phyloP scores from a whole-genome alignment of 2,888 invertebrate species.

The Gryllus longicercus region DNA sequence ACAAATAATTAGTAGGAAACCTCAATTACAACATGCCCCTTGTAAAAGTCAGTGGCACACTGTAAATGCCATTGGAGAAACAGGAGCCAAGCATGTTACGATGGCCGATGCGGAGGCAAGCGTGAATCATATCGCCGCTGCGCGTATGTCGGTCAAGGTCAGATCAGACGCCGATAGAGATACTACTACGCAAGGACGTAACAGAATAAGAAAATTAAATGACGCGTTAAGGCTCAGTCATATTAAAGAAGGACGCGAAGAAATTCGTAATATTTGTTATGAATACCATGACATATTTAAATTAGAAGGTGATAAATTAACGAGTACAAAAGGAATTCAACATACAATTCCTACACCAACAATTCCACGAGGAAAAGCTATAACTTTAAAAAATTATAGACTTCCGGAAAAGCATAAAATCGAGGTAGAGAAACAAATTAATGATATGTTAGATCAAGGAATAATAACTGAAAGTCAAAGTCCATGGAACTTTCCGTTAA shows the following conservation, averaged over 20 bases:
- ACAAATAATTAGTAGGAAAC: too few species aligned
- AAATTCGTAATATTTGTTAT: not conserved
- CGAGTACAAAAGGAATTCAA: not conserved
- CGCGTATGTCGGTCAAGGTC: too few species aligned
- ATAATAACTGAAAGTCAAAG: slow-evolving; percentile 5
- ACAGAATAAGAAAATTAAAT: not conserved
- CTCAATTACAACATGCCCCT: too few species aligned
- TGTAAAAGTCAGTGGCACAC: too few species aligned
- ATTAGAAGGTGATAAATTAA: slow-evolving; percentile 22
- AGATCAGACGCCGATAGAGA: too few species aligned
- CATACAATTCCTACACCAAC: slow-evolving; percentile 22
- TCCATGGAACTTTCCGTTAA: slow-evolving; percentile 37
- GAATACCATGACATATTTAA: not conserved
- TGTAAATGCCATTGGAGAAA: too few species aligned
- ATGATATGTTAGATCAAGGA: not conserved
- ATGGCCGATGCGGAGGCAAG: too few species aligned
- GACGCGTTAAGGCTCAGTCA: not conserved
- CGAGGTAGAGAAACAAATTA: not conserved
- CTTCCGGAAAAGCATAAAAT: not conserved
- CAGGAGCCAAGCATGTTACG: too few species aligned
- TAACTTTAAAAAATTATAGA: slow-evolving; percentile 21
- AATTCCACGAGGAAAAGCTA: not conserved
- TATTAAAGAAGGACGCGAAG: not conserved
- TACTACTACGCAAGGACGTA: too few species aligned
- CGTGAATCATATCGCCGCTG: too few species aligned